phyloP scores from a whole-genome alignment of 2,888 invertebrate genomes.

The Formica aserva region DNA sequence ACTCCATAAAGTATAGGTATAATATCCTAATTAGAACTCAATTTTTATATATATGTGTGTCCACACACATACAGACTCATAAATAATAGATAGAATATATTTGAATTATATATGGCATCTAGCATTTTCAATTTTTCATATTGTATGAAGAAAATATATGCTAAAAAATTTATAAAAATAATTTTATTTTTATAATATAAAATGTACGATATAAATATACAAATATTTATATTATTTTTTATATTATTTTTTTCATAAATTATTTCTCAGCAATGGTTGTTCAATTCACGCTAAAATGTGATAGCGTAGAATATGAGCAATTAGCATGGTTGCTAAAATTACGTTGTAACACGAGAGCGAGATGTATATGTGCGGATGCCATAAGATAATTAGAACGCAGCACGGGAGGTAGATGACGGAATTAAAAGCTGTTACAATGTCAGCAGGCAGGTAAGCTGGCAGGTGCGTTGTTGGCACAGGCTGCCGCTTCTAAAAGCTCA shows the following conservation, averaged over 20 bases:
- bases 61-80: neutral
- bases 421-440: conserved; percentile 45
- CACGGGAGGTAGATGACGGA: conserved; percentile 18
- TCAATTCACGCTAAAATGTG: conserved; percentile 5
- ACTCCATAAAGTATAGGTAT: neutral
- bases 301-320: conserved; percentile 14
- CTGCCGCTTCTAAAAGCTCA: conserved; percentile 50
- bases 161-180: conserved; percentile 2
- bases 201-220: neutral
- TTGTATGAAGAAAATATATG: neutral
- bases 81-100: neutral
- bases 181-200: conserved; percentile 12
- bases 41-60: neutral
- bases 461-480: conserved; percentile 25
- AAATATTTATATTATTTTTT: neutral
- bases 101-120: neutral
- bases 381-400: conserved; percentile 39
- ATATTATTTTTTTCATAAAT: neutral
- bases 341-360: neutral
- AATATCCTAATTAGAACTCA: neutral
- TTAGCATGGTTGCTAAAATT: conserved; percentile 31
- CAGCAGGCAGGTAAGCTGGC: conserved; percentile 40
- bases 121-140: neutral
- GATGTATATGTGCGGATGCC: neutral
- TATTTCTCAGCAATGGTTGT: neutral